Evolutionary conservation across 2,888 invertebrate genomes (phyloP).

Genomic region (Lordiphosa andalusiaca): DNA sequence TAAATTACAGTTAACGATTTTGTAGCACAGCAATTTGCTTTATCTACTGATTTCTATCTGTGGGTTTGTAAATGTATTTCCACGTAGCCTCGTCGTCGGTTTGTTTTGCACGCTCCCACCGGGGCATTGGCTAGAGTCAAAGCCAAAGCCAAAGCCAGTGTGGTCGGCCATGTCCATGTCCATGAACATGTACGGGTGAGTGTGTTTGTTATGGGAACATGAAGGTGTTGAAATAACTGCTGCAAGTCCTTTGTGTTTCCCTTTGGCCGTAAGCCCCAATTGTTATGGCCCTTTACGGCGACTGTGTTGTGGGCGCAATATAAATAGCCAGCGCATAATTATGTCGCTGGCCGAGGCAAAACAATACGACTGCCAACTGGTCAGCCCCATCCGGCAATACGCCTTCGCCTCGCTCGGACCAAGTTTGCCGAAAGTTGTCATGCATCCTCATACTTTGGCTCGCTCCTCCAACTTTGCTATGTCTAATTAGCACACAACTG

Average conservation of each 20-base stretch:
- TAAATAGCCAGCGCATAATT: slow-evolving; percentile 72
- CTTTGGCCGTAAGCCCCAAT: slow-evolving; percentile 38
- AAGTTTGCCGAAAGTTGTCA: slow-evolving; percentile 17
- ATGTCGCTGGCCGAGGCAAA: slow-evolving; percentile 48
- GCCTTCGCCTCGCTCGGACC: slow-evolving; percentile 20
- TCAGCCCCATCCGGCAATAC: slow-evolving; percentile 12
- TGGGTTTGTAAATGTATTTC: slow-evolving; percentile 65
- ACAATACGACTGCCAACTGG: slow-evolving; percentile 5
- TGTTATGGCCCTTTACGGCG: slow-evolving; percentile 59
- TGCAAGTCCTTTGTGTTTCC: slow-evolving; percentile 33
- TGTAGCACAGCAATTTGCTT: slow-evolving; percentile 74
- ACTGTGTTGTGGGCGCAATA: slow-evolving; percentile 62
- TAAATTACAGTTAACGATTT: slow-evolving; percentile 75
- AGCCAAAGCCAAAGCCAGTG: slow-evolving; percentile 40
- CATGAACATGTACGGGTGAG: slow-evolving; percentile 10
- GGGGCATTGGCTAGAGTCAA: slow-evolving; percentile 7
- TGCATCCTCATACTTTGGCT: slow-evolving; percentile 22
- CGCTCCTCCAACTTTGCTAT: slow-evolving; percentile 37
- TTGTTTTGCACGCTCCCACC: slow-evolving; percentile 62
- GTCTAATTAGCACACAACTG: slow-evolving; percentile 60
- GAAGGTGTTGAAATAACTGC: slow-evolving; percentile 73
- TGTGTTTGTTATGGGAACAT: slow-evolving; percentile 41
- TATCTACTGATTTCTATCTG: slow-evolving; percentile 69
- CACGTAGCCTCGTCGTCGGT: slow-evolving; percentile 47
- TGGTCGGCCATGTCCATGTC: slow-evolving; percentile 35